Evolutionary conservation across 2,888 invertebrate species (phyloP).

Genomic region (Dicranocentrus wangi): DNA sequence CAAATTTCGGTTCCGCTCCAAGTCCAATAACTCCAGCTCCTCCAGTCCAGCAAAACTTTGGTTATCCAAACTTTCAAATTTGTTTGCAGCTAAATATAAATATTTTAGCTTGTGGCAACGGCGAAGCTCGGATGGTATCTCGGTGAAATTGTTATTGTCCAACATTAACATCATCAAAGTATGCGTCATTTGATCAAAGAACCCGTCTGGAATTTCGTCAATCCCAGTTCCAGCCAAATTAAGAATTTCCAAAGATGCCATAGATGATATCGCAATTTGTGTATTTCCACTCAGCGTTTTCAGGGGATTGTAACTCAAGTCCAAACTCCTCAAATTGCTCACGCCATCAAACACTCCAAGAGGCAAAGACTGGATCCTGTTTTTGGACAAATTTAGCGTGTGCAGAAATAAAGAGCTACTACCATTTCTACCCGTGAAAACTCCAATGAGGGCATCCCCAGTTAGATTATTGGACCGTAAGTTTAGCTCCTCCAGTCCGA

Average conservation of each 20-base stretch:
- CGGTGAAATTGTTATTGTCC: slow-evolving; percentile 61
- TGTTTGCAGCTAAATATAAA: slow-evolving; percentile 65
- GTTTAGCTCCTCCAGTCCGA: too few relatives aligned
- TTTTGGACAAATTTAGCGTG: slow-evolving; percentile 66
- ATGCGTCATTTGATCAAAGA: too few relatives aligned
- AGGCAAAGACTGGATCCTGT: slow-evolving; percentile 62
- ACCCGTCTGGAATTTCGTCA: slow-evolving; percentile 65
- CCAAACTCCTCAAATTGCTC: slow-evolving; percentile 80
- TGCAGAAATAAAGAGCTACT: too few relatives aligned
- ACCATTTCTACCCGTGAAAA: too few relatives aligned
- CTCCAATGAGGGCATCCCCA: too few relatives aligned
- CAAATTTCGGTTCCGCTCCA: slow-evolving; percentile 82
- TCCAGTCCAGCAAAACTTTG: slow-evolving; percentile 64
- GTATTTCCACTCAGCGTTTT: slow-evolving; percentile 80
- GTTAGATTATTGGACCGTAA: too few relatives aligned
- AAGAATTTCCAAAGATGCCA: slow-evolving; percentile 78
- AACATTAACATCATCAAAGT: slow-evolving; percentile 55
- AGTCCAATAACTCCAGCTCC: slow-evolving; percentile 75
- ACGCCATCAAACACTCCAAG: slow-evolving; percentile 83
- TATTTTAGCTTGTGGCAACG: slow-evolving; percentile 54
- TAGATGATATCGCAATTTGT: slow-evolving; percentile 77
- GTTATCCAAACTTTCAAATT: slow-evolving; percentile 60
- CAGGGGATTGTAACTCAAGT: slow-evolving; percentile 85
- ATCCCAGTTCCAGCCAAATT: slow-evolving; percentile 61
- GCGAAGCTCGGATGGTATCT: slow-evolving; percentile 66